These are phyloP conservation scores for Neotoma lepida DNA, from an alignment of 2,113 vertebrate genomes.

Conservation along the genomic window DNA sequence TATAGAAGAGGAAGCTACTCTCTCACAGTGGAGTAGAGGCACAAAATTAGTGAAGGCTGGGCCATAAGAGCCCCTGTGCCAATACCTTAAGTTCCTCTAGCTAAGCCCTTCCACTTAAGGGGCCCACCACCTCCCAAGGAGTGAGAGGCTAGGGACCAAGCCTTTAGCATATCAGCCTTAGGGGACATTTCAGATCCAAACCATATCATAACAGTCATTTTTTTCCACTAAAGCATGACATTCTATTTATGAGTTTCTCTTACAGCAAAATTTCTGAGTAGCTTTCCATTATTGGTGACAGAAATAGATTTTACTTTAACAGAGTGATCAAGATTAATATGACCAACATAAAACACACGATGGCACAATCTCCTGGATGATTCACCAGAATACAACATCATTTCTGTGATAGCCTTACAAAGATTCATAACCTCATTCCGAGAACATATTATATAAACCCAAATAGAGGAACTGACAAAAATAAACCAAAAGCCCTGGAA, in stretches of 20 bases:
- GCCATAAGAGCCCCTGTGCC: not conserved
- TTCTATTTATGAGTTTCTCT: constrained; percentile 33
- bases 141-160: not conserved
- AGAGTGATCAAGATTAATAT: constrained; percentile 1
- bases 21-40: not conserved
- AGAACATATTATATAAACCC: not conserved
- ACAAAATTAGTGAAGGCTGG: not conserved
- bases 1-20: not conserved
- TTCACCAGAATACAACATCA: not conserved
- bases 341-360: not conserved
- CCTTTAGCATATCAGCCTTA: not conserved
- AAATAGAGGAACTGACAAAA: not conserved
- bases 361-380: not conserved
- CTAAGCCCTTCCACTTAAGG: not conserved
- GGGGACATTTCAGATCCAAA: not conserved
- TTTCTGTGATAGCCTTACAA: constrained; percentile 21
- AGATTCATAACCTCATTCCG: not conserved
- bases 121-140: not conserved
- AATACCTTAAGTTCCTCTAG: not conserved
- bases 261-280: constrained; percentile 28
- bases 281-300: not conserved
- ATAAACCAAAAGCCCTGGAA: not conserved
- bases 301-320: constrained; percentile 39
- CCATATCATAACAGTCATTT: not conserved
- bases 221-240: constrained; percentile 29